phyloP scores from a whole-genome alignment of 2,797 vertebrate species.

The Vipera ursinii region DNA sequence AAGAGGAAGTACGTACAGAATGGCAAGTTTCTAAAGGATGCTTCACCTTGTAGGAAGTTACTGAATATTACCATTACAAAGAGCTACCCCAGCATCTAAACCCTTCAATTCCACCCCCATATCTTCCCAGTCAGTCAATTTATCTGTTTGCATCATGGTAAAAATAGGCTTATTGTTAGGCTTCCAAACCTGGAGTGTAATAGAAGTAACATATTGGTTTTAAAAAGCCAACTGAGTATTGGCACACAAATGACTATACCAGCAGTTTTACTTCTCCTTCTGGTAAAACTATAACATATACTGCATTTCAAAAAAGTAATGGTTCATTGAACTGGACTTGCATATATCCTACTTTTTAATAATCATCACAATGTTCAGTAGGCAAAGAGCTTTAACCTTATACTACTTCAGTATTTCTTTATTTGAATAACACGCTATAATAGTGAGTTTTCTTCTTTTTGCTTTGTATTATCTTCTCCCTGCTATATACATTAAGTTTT shows the following conservation, averaged over 20 bases:
- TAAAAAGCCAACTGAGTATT: conserved; percentile 31
- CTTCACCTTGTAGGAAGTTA: not conserved
- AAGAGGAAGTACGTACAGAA: not conserved
- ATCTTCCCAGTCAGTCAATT: not conserved
- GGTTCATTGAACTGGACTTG: conserved; percentile 17
- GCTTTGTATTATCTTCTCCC: not conserved
- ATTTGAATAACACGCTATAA: not conserved
- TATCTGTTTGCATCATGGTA: not conserved
- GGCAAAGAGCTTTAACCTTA: conserved; percentile 14
- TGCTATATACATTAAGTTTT: rapidly evolving
- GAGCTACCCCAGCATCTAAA: not conserved
- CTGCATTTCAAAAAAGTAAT: conserved; percentile 27
- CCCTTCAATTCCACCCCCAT: not conserved
- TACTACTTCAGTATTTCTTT: not conserved
- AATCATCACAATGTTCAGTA: not conserved
- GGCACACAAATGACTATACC: conserved; percentile 31
- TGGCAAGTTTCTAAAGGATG: not conserved
- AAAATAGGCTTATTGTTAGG: not conserved
- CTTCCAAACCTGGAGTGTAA: conserved; percentile 28
- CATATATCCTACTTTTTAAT: conserved; percentile 12
- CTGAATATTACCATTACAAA: not conserved
- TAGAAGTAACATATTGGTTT: not conserved
- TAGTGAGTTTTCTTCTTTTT: not conserved
- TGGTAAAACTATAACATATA: conserved; percentile 31
- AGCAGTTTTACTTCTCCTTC: conserved; percentile 34